Conservation (phyloP, 2,888 invertebrate genomes). For the Meteorus cinctellus region DNA sequence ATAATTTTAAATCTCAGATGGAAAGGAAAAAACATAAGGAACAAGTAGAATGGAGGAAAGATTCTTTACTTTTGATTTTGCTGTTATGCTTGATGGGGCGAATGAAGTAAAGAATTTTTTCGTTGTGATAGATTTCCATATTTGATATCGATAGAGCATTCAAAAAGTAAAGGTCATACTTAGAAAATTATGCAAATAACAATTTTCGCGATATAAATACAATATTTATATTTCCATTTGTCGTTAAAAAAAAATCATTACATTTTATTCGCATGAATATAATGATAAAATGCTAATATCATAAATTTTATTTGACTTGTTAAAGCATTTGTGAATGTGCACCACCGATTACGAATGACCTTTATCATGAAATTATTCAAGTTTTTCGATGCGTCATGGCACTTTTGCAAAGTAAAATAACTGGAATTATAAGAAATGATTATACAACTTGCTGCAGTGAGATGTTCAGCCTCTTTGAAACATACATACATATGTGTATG, state of each 20-base stretch:
- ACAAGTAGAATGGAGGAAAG: too few species aligned
- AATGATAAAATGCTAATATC: not conserved
- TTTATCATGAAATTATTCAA: slow-evolving; percentile 33
- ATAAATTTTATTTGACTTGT: not conserved
- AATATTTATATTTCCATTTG: not conserved
- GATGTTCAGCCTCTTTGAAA: slow-evolving; percentile 28
- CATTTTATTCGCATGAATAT: not conserved
- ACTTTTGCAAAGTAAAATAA: slow-evolving; percentile 33
- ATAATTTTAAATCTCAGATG: not conserved
- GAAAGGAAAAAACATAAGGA: too few species aligned
- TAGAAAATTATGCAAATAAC: not conserved
- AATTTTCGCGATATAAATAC: not conserved
- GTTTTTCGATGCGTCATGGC: slow-evolving; percentile 29
- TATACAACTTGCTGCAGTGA: slow-evolving; percentile 25
- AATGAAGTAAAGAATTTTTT: not conserved
- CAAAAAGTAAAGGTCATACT: slow-evolving; percentile 14
- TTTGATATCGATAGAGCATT: slow-evolving; percentile 4
- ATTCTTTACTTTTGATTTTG: too few species aligned
- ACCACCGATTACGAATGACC: slow-evolving; percentile 34
- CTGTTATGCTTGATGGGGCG: too few species aligned
- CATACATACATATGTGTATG: not conserved
- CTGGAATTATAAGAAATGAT: slow-evolving; percentile 24
- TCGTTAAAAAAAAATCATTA: not conserved
- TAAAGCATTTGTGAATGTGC: not conserved
- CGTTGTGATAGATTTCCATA: not conserved